phyloP scores from a whole-genome alignment of 2,113 vertebrate genomes.

The Tamias sibiricus region DNA sequence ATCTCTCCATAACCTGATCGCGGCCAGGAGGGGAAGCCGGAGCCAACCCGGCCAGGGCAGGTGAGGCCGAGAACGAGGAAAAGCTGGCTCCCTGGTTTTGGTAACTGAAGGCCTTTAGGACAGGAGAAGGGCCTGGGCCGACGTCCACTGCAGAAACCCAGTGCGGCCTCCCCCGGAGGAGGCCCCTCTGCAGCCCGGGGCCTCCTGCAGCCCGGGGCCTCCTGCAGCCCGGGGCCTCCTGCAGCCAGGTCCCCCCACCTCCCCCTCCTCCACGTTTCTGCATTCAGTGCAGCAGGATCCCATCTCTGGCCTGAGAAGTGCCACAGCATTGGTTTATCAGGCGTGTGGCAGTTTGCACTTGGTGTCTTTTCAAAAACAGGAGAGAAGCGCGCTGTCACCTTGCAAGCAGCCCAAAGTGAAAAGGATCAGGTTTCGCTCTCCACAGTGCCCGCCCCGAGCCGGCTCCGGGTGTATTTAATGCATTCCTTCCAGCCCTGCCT shows the following conservation, averaged over 20 bases:
- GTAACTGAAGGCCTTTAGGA: neutral
- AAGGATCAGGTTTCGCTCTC: neutral
- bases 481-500: slow-evolving; percentile 40
- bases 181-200: neutral
- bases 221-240: neutral
- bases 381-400: slow-evolving; percentile 63
- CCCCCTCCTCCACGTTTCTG: neutral
- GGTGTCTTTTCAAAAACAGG: slow-evolving; percentile 62
- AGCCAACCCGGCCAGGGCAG: neutral
- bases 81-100: neutral
- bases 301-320: slow-evolving; percentile 53
- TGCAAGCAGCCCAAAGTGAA: slow-evolving; percentile 67
- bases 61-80: neutral
- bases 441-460: rapidly evolving
- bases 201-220: no score
- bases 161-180: neutral
- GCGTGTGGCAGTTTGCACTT: slow-evolving; percentile 53
- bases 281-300: neutral
- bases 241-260: neutral
- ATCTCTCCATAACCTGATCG: neutral
- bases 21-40: neutral
- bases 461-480: slow-evolving; percentile 40
- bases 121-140: neutral
- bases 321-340: slow-evolving; percentile 64
- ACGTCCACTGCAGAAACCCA: neutral